Percentiles rank a stretch among this genome's conserved stretches.
Conservation (phyloP, 2,113 vertebrate genomes). For the Cinclus mexicanus region DNA sequence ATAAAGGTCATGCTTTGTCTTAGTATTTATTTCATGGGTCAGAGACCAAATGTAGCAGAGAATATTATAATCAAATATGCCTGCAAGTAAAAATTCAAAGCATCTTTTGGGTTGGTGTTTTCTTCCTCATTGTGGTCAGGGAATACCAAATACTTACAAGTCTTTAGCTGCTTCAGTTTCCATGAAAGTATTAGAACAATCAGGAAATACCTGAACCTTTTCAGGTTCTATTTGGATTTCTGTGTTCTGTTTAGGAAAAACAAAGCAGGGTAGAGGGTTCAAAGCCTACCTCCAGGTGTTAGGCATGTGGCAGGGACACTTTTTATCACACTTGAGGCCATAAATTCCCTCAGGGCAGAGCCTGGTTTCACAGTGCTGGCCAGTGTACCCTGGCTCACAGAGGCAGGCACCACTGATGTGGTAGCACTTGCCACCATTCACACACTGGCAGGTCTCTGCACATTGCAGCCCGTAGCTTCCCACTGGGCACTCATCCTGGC, state of each 20-base stretch:
- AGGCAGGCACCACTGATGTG: constrained; percentile 88
- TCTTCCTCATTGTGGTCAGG: neutral
- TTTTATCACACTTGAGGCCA: constrained; percentile 87
- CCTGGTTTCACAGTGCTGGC: constrained; percentile 84
- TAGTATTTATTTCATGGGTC: neutral
- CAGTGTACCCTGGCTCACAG: constrained; percentile 89
- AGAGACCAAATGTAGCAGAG: neutral
- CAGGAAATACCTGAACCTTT: neutral
- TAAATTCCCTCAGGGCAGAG: constrained; percentile 86
- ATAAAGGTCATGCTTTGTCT: neutral
- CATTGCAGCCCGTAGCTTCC: constrained; percentile 85
- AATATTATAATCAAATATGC: neutral
- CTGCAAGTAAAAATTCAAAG: neutral
- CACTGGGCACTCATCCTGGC: constrained; percentile 91
- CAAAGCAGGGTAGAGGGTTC: neutral
- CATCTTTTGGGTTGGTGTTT: neutral
- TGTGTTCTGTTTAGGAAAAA: neutral
- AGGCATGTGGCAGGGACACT: constrained; percentile 84
- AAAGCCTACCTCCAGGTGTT: constrained; percentile 85
- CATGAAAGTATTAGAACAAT: neutral
- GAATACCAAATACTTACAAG: neutral
- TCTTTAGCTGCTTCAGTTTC: neutral
- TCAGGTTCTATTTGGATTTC: neutral
- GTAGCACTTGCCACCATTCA: constrained; percentile 88
- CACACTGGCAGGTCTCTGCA: constrained; percentile 83